A percentile compares a stretch with the other conserved stretches of the same genome.
Evolutionary conservation across 2,888 invertebrate genomes (phyloP).

Genomic region (Eupithecia subfuscata): DNA sequence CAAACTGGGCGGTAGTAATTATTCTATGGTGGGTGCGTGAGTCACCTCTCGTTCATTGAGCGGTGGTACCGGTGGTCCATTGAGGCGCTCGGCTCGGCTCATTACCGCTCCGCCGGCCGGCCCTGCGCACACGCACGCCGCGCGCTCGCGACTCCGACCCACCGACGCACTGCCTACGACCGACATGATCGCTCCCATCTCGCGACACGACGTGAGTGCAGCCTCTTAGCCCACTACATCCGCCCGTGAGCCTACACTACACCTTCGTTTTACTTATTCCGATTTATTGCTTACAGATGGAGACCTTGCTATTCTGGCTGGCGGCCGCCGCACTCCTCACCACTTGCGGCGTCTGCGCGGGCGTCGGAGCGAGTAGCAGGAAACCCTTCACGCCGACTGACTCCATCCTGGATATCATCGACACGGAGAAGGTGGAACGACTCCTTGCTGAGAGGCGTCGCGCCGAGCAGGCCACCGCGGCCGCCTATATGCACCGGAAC

Average conservation of each 20-base stretch:
- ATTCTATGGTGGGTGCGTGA: slow-evolving; percentile 79
- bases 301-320: slow-evolving; percentile 74
- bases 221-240: slow-evolving; percentile 68
- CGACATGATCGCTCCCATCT: slow-evolving; percentile 73
- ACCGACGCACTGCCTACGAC: slow-evolving; percentile 74
- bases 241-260: slow-evolving; percentile 59
- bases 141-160: slow-evolving; percentile 68
- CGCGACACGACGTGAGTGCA: slow-evolving; percentile 76
- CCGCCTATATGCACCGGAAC: slow-evolving; percentile 81
- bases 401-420: slow-evolving; percentile 86
- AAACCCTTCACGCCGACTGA: slow-evolving; percentile 77
- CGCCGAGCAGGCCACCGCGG: slow-evolving; percentile 71
- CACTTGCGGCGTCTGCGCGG: slow-evolving; percentile 66
- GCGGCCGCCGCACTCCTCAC: slow-evolving; percentile 71
- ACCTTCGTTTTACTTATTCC: slow-evolving; percentile 51
- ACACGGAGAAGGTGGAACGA: slow-evolving; percentile 84
- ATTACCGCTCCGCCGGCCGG: slow-evolving; percentile 83
- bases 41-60: slow-evolving; percentile 77
- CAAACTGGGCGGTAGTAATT: slow-evolving; percentile 62
- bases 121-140: slow-evolving; percentile 77
- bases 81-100: slow-evolving; percentile 80
- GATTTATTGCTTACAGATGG: slow-evolving; percentile 72
- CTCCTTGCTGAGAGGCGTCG: slow-evolving; percentile 80
- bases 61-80: slow-evolving; percentile 63
- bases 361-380: slow-evolving; percentile 70